These are phyloP conservation scores for Stegodyphus mimosarum DNA, from an alignment of 1,140 invertebrate genomes.

Conservation along the genomic window DNA sequence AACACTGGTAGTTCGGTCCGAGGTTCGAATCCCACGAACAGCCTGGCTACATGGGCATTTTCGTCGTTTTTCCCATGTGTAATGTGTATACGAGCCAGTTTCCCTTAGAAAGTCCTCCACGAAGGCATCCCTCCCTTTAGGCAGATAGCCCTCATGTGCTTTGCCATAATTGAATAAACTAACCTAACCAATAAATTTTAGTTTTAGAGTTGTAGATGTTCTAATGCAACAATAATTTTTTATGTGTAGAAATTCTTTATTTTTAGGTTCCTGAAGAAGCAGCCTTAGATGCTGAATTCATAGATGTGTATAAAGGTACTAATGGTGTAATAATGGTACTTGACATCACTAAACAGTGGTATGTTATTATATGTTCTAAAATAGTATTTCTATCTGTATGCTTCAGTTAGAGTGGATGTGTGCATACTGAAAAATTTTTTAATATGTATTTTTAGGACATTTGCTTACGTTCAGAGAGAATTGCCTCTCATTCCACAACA, in stretches of 20 bases:
- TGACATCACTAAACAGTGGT: slow-evolving; percentile 96
- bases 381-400: slow-evolving; percentile 13
- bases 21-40: too few relatives aligned
- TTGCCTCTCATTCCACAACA: slow-evolving; percentile 84
- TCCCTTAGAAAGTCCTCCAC: too few relatives aligned
- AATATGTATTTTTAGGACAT: slow-evolving; percentile 78
- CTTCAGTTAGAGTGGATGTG: slow-evolving; percentile 44
- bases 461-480: slow-evolving; percentile 93
- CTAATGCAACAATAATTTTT: not conserved
- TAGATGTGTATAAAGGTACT: slow-evolving; percentile 96
- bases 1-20: too few relatives aligned
- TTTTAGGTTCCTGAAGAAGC: slow-evolving; percentile 76
- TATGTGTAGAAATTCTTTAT: slow-evolving; percentile 8
- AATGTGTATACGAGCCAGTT: too few relatives aligned
- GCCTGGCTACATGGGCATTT: too few relatives aligned
- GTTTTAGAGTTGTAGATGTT: too few relatives aligned
- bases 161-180: too few relatives aligned
- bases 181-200: too few relatives aligned
- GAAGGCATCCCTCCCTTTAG: too few relatives aligned
- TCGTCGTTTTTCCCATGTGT: too few relatives aligned
- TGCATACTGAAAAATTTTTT: not conserved
- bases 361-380: slow-evolving; percentile 60
- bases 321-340: slow-evolving; percentile 93
- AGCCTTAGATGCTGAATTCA: slow-evolving; percentile 92
- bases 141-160: too few relatives aligned